Percentiles rank a stretch among this genome's conserved stretches.
Conservation (phyloP, 2,888 invertebrate species). For the Hemithea aestivaria region DNA sequence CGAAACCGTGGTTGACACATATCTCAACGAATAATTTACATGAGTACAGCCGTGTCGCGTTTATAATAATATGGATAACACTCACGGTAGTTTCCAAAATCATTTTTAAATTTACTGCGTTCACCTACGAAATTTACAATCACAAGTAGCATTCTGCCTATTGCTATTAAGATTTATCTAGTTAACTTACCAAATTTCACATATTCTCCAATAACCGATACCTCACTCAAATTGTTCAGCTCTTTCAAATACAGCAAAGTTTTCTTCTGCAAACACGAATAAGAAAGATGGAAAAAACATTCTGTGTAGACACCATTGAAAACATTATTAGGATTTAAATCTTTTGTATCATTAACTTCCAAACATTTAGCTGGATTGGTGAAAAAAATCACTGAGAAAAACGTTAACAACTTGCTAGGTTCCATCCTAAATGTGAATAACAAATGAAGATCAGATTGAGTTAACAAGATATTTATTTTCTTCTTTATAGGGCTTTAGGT, state of each 20-base stretch:
- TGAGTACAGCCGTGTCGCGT: too few relatives aligned
- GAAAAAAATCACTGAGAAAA: constrained; percentile 16
- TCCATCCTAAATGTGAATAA: constrained; percentile 39
- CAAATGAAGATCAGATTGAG: constrained; percentile 49
- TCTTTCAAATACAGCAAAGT: constrained; percentile 77
- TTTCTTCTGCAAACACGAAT: constrained; percentile 78
- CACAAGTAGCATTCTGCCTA: too few relatives aligned
- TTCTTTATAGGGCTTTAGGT: constrained; percentile 60
- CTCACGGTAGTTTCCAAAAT: too few relatives aligned
- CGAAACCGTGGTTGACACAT: too few relatives aligned
- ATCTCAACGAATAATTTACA: too few relatives aligned
- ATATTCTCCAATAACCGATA: constrained; percentile 76
- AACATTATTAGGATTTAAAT: constrained; percentile 46
- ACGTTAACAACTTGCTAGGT: constrained; percentile 31
- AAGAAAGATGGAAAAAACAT: constrained; percentile 77
- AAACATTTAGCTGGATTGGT: constrained; percentile 8
- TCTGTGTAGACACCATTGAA: constrained; percentile 75
- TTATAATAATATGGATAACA: too few relatives aligned
- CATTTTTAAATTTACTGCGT: too few relatives aligned
- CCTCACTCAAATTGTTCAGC: constrained; percentile 72
- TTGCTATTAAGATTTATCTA: too few relatives aligned
- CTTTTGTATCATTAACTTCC: constrained; percentile 16
- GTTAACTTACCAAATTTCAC: constrained; percentile 72
- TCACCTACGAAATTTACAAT: too few relatives aligned
- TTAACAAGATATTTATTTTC: constrained; percentile 62